Evolutionary conservation across 2,113 vertebrate species (phyloP).

Genomic region (Pteruthius melanotis): DNA sequence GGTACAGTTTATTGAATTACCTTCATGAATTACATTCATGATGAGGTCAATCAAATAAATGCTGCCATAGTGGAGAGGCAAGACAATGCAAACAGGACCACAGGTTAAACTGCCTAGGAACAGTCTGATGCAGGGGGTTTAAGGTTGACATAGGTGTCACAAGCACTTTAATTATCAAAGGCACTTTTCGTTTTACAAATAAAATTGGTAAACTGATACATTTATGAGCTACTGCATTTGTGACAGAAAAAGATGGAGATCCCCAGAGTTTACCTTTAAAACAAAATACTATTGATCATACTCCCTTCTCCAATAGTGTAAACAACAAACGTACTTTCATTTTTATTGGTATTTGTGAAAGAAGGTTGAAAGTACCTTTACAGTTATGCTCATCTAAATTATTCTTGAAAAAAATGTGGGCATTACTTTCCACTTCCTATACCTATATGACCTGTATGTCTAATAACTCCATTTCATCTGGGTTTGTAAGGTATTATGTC

Average conservation of each 20-base stretch:
- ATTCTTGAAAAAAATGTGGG: not conserved
- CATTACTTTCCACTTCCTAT: not conserved
- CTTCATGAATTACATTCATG: not conserved
- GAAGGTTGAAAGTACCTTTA: not conserved
- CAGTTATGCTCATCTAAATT: not conserved
- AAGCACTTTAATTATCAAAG: not conserved
- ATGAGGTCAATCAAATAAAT: not conserved
- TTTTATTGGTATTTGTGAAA: not conserved
- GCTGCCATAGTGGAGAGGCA: not conserved
- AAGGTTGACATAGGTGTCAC: accelerated
- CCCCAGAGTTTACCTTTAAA: not conserved
- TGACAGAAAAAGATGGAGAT: not conserved
- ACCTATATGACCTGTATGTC: not conserved
- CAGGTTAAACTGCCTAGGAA: not conserved
- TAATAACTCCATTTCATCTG: not conserved
- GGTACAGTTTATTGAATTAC: not conserved
- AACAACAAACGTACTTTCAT: not conserved
- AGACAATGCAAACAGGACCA: not conserved
- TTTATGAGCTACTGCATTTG: not conserved
- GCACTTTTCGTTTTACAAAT: not conserved
- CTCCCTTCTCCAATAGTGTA: not conserved
- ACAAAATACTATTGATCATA: not conserved
- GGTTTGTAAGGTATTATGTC: not conserved
- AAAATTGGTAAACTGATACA: not conserved
- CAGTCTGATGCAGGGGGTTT: not conserved